Base-by-base conservation (phyloP, 2,797 vertebrate genomes). In the Coranthus polyacanthus region DNA sequence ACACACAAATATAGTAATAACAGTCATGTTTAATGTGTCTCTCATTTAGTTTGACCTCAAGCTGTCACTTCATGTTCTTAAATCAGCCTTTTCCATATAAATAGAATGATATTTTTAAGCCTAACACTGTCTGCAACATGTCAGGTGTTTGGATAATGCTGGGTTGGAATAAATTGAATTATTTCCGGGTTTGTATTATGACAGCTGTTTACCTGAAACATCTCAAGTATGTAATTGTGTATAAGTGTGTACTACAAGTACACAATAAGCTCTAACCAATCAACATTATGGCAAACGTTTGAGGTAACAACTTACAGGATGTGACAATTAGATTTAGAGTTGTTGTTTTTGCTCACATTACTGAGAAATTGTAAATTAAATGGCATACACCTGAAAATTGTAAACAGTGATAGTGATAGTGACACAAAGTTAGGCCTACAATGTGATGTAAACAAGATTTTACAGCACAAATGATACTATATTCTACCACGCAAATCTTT, bases 41-140 rank as follows among this genome's bases (percentile, higher is more conserved):
- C 43, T 58, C 44, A 53, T 56, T 41, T 39, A 41, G 20, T 67
- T 54, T 80, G 67, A 72, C 79, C 73, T 74, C 45, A 52, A 34
- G 49, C 63, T 72, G 67, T 77, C 67, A 78, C 45, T 49, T 26
- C 12, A 50, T 29, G 7, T 49, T 59, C 24, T 58, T 41, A 55
- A 50, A 24, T 56, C 29, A 41, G 16, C n/a, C 38, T 34, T 50
- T 37, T 58, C 29, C 45, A 29, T 64, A 9, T 42, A 36, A 42
- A 32, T 62, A 39, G 22, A 51, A 51, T 50, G 32, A 41, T 64
- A 59, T 47, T 43, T n/a, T 47, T 38, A 52, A 52, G 53, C 21
- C 21, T 46, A 36, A 52, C 20, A 16, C 44, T 36, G 52, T 55
- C 41, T 58, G 52, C 34, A 32, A 10, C n/a, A 29, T 52, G 61